Evolutionary conservation across 2,888 invertebrate species (phyloP).

Genomic region (Acleris laterana): DNA sequence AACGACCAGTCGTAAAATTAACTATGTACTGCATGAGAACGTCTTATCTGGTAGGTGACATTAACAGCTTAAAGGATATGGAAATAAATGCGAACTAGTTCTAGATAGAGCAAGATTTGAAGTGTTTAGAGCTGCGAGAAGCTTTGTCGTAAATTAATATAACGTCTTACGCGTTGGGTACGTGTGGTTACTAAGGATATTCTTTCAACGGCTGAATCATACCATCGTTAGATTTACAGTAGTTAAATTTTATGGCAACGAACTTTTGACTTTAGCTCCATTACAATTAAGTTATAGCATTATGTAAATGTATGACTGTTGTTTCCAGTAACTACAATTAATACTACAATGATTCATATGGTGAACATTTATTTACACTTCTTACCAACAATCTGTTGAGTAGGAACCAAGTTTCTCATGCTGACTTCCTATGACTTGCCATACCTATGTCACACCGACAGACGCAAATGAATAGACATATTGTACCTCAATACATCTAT

Average conservation of each 20-base stretch:
- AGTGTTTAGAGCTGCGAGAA: neutral
- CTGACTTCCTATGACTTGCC: slow-evolving; percentile 1
- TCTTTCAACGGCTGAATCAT: neutral
- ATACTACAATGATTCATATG: slow-evolving; percentile 45
- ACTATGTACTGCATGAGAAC: slow-evolving; percentile 26
- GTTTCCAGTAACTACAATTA: slow-evolving; percentile 40
- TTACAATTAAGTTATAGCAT: neutral
- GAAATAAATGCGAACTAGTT: slow-evolving; percentile 28
- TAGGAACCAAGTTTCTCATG: neutral
- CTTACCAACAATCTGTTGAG: slow-evolving; percentile 7
- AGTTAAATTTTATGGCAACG: neutral
- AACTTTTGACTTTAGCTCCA: slow-evolving; percentile 1
- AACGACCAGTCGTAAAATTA: slow-evolving; percentile 45
- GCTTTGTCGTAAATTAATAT: slow-evolving; percentile 1
- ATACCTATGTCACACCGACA: slow-evolving; percentile 14
- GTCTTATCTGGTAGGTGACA: slow-evolving; percentile 25
- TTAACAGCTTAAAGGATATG: slow-evolving; percentile 26
- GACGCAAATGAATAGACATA: slow-evolving; percentile 7
- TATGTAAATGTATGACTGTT: slow-evolving; percentile 45
- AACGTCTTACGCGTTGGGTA: neutral
- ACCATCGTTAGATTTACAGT: slow-evolving; percentile 1
- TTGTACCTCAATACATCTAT: neutral
- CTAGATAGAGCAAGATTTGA: neutral
- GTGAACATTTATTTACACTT: slow-evolving; percentile 40
- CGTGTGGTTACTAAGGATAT: neutral